phyloP scores from a whole-genome alignment of 2,888 invertebrate genomes.

The Heteromurus nitidus region DNA sequence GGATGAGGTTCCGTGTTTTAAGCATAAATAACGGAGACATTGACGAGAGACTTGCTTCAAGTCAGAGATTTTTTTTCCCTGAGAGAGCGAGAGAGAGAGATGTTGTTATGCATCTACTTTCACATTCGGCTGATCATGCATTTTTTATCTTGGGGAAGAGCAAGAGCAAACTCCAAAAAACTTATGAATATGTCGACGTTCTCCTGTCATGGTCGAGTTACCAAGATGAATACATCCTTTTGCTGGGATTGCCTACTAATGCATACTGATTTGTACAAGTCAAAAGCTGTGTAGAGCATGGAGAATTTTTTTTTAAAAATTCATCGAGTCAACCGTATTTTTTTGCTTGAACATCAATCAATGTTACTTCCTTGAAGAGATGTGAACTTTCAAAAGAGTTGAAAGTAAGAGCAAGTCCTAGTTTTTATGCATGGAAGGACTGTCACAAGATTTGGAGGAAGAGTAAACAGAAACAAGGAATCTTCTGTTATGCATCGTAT shows the following conservation, averaged over 20 bases:
- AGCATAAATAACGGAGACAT: constrained; percentile 40
- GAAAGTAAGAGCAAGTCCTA: not conserved
- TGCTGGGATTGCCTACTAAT: constrained; percentile 33
- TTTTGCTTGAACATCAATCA: constrained; percentile 51
- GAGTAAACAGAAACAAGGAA: constrained; percentile 28
- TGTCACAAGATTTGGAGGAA: constrained; percentile 40
- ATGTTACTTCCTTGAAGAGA: constrained; percentile 33
- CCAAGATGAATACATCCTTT: constrained; percentile 49
- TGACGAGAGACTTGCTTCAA: constrained; percentile 35
- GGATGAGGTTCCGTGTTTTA: constrained; percentile 22
- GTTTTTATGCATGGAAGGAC: constrained; percentile 23
- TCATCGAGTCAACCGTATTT: constrained; percentile 36
- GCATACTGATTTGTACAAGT: constrained; percentile 1
- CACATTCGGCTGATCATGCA: constrained; percentile 63
- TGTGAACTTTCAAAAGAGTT: not conserved
- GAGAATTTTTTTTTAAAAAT: constrained; percentile 34
- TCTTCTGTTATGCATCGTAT: too few relatives aligned
- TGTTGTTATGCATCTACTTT: constrained; percentile 42
- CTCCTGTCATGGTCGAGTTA: constrained; percentile 51
- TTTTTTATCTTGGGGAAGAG: constrained; percentile 41
- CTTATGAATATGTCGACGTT: constrained; percentile 51
- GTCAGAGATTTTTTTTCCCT: not conserved
- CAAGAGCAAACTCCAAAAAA: constrained; percentile 16
- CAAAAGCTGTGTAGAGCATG: not conserved
- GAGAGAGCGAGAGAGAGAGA: constrained; percentile 4